These are phyloP conservation scores for Augochlorella aurata DNA, from an alignment of 2,888 invertebrate genomes.

Conservation along the genomic window DNA sequence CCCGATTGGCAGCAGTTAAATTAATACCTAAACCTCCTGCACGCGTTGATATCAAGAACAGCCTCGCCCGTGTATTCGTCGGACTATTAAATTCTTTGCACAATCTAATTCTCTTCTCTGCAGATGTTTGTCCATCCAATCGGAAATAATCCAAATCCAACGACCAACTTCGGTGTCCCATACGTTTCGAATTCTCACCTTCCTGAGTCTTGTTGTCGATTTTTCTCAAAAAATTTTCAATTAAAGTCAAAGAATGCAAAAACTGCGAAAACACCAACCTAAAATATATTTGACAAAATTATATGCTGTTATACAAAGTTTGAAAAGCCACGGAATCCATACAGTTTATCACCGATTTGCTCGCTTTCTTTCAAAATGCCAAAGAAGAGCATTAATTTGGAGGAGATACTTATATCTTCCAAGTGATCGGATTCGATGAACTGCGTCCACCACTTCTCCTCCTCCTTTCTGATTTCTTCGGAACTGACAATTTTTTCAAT, in stretches of 20 bases:
- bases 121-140: constrained; percentile 95
- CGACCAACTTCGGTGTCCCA: constrained; percentile 87
- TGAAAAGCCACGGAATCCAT: constrained; percentile 75
- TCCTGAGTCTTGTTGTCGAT: constrained; percentile 90
- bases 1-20: constrained; percentile 97
- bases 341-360: constrained; percentile 97
- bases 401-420: constrained; percentile 89
- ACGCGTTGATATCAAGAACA: constrained; percentile 97
- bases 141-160: constrained; percentile 93
- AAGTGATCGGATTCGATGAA: constrained; percentile 90
- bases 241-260: constrained; percentile 94
- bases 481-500: neutral
- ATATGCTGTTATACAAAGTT: neutral
- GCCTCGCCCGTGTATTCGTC: constrained; percentile 89
- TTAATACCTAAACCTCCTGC: constrained; percentile 99
- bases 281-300: constrained; percentile 68
- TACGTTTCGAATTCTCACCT: constrained; percentile 80
- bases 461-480: constrained; percentile 28
- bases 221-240: constrained; percentile 93
- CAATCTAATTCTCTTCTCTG: constrained; percentile 92
- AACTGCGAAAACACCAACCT: constrained; percentile 98
- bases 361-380: constrained; percentile 95
- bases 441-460: constrained; percentile 92
- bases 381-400: constrained; percentile 92
- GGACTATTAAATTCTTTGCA: constrained; percentile 94